These are phyloP conservation scores for Drosophila imparisetae DNA, from an alignment of 2,888 invertebrate genomes.

Conservation along the genomic window DNA sequence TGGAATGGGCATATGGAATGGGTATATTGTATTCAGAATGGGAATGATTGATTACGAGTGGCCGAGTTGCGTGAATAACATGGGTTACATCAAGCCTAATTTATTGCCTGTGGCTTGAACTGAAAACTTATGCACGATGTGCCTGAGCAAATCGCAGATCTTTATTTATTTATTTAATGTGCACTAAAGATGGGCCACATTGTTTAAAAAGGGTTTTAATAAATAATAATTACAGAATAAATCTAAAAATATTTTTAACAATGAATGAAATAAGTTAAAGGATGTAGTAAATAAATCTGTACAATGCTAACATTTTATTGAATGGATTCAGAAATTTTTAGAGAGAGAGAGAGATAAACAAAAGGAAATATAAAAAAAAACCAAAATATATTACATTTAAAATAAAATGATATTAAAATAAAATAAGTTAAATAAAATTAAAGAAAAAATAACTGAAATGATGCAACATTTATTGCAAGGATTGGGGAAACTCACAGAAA, in stretches of 20 bases:
- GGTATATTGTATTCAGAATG: slow-evolving; percentile 12
- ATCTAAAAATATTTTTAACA: not conserved
- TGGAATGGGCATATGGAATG: not conserved
- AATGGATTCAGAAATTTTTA: not conserved
- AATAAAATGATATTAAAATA: not conserved
- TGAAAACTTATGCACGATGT: not conserved
- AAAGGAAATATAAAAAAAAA: too few species aligned
- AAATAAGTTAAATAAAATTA: not conserved
- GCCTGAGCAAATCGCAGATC: not conserved
- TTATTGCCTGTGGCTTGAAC: slow-evolving; percentile 5
- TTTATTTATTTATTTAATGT: not conserved
- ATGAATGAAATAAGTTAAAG: not conserved
- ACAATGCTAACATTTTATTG: not conserved
- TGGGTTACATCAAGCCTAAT: slow-evolving; percentile 8
- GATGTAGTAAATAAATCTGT: not conserved
- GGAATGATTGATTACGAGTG: slow-evolving; percentile 31
- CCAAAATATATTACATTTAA: not conserved
- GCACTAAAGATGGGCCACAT: too few species aligned
- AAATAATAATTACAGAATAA: not conserved
- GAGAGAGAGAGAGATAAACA: not conserved
- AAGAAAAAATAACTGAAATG: not conserved
- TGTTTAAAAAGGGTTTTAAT: not conserved
- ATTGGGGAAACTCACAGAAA: not conserved
- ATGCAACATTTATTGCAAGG: not conserved
- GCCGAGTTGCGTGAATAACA: slow-evolving; percentile 8